Evolutionary conservation across 1,140 invertebrate species (phyloP).

Genomic region (Rhysida immarginata): DNA sequence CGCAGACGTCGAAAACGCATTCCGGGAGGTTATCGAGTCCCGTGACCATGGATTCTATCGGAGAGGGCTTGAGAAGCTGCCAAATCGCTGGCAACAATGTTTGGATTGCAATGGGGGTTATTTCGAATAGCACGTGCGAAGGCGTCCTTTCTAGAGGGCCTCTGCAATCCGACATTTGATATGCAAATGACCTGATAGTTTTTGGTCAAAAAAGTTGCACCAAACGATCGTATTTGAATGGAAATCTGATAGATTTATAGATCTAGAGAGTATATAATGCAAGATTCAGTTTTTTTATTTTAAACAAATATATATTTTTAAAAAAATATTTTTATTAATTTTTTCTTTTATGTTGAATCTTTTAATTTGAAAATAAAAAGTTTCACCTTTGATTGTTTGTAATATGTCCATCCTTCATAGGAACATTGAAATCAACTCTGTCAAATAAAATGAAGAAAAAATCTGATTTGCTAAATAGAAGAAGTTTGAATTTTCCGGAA

Average conservation of each 20-base stretch:
- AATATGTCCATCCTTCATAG: constrained; percentile 88
- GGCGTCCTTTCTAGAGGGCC: too few species aligned
- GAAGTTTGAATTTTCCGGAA: too few species aligned
- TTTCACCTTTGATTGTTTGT: constrained; percentile 73
- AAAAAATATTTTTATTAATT: neutral
- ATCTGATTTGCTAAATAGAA: too few species aligned
- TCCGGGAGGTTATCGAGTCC: too few species aligned
- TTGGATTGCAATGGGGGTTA: too few species aligned
- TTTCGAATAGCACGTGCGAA: too few species aligned
- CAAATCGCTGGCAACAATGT: too few species aligned
- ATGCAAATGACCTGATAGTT: neutral
- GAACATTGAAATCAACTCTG: constrained; percentile 99
- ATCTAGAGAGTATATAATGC: neutral
- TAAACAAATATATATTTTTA: neutral
- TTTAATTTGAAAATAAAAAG: too few species aligned
- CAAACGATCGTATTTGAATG: neutral
- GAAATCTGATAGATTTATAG: neutral
- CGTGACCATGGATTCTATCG: too few species aligned
- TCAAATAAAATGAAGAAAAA: constrained; percentile 14
- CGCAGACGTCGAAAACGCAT: too few species aligned
- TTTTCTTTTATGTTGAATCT: too few species aligned
- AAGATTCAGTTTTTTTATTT: neutral
- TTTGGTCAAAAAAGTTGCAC: neutral
- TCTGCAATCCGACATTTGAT: neutral
- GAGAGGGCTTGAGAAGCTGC: too few species aligned